Evolutionary conservation across 1,140 invertebrate species (phyloP).

Genomic region (Lamellibrachia luymesi): DNA sequence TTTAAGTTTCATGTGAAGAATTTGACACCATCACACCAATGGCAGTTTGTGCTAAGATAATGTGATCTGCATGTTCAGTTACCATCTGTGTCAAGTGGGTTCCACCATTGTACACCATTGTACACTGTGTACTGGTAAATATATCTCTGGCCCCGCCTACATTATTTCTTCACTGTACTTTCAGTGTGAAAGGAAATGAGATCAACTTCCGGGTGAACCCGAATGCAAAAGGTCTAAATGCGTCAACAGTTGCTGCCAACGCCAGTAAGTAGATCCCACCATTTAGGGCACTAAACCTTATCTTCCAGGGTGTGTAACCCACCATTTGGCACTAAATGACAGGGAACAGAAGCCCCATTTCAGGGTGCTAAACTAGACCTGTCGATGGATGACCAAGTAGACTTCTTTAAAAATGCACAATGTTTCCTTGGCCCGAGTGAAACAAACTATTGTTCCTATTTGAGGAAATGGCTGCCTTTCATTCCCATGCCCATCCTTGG

Average conservation of each 20-base stretch:
- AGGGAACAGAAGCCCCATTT: background rate
- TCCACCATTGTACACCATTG: too few species aligned
- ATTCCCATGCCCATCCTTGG: background rate
- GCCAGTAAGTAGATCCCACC: slow-evolving; percentile 64
- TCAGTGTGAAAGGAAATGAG: slow-evolving; percentile 71
- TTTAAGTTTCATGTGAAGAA: too few species aligned
- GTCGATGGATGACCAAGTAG: background rate
- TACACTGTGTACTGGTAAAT: too few species aligned
- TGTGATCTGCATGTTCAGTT: too few species aligned
- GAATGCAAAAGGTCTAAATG: slow-evolving; percentile 69
- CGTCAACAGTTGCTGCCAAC: slow-evolving; percentile 69
- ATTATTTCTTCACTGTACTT: slow-evolving; percentile 22
- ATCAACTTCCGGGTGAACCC: slow-evolving; percentile 79
- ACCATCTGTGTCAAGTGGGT: too few species aligned
- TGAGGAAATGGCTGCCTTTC: background rate
- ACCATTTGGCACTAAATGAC: background rate
- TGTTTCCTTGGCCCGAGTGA: background rate
- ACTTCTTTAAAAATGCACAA: too few species aligned
- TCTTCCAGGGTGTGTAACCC: background rate
- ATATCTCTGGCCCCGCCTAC: background rate
- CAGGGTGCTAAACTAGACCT: background rate
- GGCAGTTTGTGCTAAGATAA: too few species aligned
- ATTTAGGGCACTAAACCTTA: background rate
- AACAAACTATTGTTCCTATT: background rate
- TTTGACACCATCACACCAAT: too few species aligned